Evolutionary conservation across 2,113 vertebrate species (phyloP), one percentile per base, ranked within the genome.

Genomic region (Procavia capensis): DNA sequence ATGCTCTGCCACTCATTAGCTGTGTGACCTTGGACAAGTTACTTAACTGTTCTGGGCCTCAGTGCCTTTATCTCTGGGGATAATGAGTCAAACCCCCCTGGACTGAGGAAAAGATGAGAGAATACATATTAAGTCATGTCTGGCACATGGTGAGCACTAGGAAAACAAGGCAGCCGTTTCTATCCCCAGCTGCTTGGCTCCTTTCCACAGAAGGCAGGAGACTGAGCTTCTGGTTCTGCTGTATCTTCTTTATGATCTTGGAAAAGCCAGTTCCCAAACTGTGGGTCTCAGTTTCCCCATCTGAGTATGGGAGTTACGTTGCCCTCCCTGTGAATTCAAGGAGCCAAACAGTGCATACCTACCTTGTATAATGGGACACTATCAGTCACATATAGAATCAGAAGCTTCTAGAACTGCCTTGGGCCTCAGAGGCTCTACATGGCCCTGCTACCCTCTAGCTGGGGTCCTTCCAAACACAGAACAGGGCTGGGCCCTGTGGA

Each of bases 371-470:
- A 7, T 24, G 10, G 20, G 34, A 85, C 11, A 64, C 14, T 70
- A 39, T 86, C 91, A 85, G 86, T 27, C 66, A 19, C 6, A 24
- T 14, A 13, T 41, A 79, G 43, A 92, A n/a, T 94, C 22, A 41
- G 83, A 95, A 93, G 80, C 43, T 41, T 94, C 54, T 89, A 91
- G 70, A 94, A 87, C 25, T 41, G 72, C 75, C 27, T 82, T 59
- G 80, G 59, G 63, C 36, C 47, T 68, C 76, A 82, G 70, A 31
- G 50, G 39, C 74, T 6, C 45, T 94, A 4, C 72, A 9, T 63
- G 80, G 70, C 39, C 36, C 59, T 57, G 54, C 41, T 31, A 63
- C 36, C 20, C 54, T 95, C 74, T 85, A 75, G 19, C 61, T 17
- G 39, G n/a, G 64, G 14, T 4, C 54, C 61, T 70, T 86, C n/a